Base-by-base conservation (phyloP, 2,113 vertebrate genomes). In the Megatriorchis doriae region DNA sequence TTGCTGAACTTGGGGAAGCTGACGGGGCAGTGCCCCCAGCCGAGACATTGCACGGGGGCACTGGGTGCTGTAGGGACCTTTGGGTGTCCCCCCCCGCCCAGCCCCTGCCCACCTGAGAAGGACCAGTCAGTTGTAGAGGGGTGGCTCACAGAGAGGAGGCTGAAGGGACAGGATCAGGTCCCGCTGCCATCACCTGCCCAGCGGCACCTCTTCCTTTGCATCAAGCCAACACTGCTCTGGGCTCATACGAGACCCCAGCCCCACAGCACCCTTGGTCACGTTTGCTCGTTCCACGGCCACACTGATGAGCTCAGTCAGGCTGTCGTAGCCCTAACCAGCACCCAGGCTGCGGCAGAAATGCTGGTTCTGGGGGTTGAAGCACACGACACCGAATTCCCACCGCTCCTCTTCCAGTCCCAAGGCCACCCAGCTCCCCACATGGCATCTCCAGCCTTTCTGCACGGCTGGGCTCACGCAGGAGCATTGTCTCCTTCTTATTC, bases 231-330 rank as follows among this genome's bases (percentile, higher is more conserved):
- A 0, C 38, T 1, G 11, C 45, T 32, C 47, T 4, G 52, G 58
- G 53, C 32, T 27, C 74, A 40, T 3, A 5, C 0, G 5, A 31
- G 42, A 16, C 38, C 7, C 6, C 79, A 26, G n/a, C n/a, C 74
- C 53, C 40, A 1, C 26, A 25, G 55, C 26, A 2, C 26, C 59
- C 32, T 43, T 0, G 8, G 42, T 4, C 58, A 19, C 0, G 0
- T 38, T 23, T 40, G 3, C 15, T 53, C 2, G 18, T 22, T 19
- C 61, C 8, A 0, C 0, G 23, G 82, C 4, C 23, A 13, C 3
- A 0, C 7, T 0, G 8, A 1, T 0, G 36, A 63, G n/a, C 53
- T 29, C 43, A 4, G 59, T 5, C 36, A 12, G 34, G 38, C 77
- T 17, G 52, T 7, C 21, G 5, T 43, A 13, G 38, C 59, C 34